A percentile compares a stretch with the other conserved stretches of the same genome.
Evolutionary conservation across 2,888 invertebrate species (phyloP).

Genomic region (Catocala sponsa): DNA sequence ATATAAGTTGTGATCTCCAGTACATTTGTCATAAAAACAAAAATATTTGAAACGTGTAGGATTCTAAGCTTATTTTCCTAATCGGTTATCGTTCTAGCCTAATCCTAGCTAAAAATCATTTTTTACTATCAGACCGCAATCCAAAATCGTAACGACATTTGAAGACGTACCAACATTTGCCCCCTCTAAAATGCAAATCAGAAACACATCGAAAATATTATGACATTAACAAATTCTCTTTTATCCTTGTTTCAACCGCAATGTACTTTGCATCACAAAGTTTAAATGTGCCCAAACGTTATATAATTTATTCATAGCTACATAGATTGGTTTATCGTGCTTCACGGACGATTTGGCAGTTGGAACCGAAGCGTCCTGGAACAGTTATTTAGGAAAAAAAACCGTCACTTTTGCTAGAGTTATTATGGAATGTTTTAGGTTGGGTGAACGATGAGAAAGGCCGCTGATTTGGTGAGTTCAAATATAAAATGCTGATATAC

Average conservation of each 20-base stretch:
- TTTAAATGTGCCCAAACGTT: constrained; percentile 34
- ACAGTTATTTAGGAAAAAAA: constrained; percentile 26
- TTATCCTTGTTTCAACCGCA: constrained; percentile 1
- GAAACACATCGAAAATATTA: neutral
- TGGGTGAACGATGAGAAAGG: neutral
- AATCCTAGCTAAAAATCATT: no score
- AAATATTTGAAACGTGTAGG: no score
- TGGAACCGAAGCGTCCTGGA: constrained; percentile 26
- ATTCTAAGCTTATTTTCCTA: no score
- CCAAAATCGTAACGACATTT: no score
- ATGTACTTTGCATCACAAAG: constrained; percentile 23
- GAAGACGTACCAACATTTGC: neutral
- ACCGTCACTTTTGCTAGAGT: constrained; percentile 5
- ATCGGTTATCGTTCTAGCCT: no score
- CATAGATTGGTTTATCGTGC: constrained; percentile 47
- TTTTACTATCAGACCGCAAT: no score
- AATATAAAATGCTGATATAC: neutral
- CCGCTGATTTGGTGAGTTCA: neutral
- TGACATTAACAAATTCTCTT: neutral
- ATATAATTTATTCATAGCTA: constrained; percentile 46
- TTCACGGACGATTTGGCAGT: constrained; percentile 47
- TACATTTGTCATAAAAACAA: no score
- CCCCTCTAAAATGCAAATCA: neutral
- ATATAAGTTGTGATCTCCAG: no score
- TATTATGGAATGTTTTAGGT: constrained; percentile 5